phyloP scores from a whole-genome alignment of 2,797 vertebrate species.

The Brachymystax lenok region DNA sequence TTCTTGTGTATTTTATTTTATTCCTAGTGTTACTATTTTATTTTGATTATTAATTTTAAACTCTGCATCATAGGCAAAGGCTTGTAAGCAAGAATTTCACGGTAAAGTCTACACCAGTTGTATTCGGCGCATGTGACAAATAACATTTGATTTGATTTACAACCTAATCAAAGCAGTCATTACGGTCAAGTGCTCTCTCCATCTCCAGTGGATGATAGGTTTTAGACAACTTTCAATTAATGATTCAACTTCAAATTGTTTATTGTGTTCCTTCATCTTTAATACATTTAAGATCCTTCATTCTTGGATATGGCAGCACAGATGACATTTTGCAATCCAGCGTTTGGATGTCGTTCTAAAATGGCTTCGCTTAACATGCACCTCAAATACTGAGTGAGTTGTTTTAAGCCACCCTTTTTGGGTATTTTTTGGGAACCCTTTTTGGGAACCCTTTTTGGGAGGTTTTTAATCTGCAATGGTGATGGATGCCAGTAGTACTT shows the following conservation, averaged over 20 bases:
- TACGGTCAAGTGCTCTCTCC: slow-evolving; percentile 22
- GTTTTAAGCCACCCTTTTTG: not conserved
- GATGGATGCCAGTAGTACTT: not conserved
- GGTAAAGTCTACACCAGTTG: no score
- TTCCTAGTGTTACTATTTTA: no score
- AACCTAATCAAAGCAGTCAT: slow-evolving; percentile 1
- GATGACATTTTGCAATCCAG: not conserved
- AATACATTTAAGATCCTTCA: not conserved
- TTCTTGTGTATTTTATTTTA: no score
- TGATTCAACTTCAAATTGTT: not conserved
- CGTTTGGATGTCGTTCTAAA: not conserved
- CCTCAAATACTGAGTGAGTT: not conserved
- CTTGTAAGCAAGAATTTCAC: no score
- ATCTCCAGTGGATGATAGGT: not conserved
- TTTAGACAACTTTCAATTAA: not conserved
- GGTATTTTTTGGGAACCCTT: not conserved
- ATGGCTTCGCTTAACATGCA: not conserved
- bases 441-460: no score
- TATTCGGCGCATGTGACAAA: no score
- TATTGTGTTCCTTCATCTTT: not conserved
- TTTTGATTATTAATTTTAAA: no score
- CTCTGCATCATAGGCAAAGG: no score
- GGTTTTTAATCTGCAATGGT: not conserved
- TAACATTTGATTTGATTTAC: no score
- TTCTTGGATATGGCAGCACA: not conserved